These are phyloP conservation scores for Entelurus aequoreus DNA, from an alignment of 2,113 vertebrate genomes.

Conservation along the genomic window DNA sequence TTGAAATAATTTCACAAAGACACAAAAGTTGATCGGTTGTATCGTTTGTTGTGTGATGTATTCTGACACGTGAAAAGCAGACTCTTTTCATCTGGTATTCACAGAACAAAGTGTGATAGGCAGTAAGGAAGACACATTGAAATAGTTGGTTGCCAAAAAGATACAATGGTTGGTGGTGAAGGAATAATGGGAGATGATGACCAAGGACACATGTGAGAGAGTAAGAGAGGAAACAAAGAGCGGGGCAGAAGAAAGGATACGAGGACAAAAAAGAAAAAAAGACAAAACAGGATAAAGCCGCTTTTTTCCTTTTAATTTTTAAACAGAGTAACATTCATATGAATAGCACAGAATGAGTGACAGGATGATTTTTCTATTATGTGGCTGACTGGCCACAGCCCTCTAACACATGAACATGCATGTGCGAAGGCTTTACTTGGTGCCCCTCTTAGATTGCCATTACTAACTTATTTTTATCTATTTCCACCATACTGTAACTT, in stretches of 20 bases:
- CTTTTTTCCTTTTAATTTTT: constrained; percentile 72
- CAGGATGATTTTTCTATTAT: constrained; percentile 68
- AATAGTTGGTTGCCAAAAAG: constrained; percentile 46
- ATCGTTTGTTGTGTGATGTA: constrained; percentile 5
- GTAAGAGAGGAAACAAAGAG: constrained; percentile 41
- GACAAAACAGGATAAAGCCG: constrained; percentile 50
- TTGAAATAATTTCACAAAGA: constrained; percentile 13
- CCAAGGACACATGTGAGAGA: constrained; percentile 54
- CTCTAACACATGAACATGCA: constrained; percentile 58
- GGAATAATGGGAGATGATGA: constrained; percentile 53
- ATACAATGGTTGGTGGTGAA: constrained; percentile 48
- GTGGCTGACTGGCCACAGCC: constrained; percentile 67
- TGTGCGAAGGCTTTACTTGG: constrained; percentile 43
- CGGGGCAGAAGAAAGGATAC: constrained; percentile 38
- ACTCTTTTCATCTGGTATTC: constrained; percentile 26
- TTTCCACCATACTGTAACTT: background rate
- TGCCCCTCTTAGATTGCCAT: constrained; percentile 46
- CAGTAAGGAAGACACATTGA: constrained; percentile 37
- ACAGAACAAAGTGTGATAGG: constrained; percentile 27
- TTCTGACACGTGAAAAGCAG: constrained; percentile 22
- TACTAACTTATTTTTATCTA: constrained; percentile 35
- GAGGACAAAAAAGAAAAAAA: constrained; percentile 49
- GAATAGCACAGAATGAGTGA: constrained; percentile 54
- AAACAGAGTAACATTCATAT: constrained; percentile 33
- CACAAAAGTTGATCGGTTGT: constrained; percentile 21